Percentiles rank a stretch among this genome's conserved stretches.
Conservation (phyloP, 2,888 invertebrate species). For the Xanthia togata region DNA sequence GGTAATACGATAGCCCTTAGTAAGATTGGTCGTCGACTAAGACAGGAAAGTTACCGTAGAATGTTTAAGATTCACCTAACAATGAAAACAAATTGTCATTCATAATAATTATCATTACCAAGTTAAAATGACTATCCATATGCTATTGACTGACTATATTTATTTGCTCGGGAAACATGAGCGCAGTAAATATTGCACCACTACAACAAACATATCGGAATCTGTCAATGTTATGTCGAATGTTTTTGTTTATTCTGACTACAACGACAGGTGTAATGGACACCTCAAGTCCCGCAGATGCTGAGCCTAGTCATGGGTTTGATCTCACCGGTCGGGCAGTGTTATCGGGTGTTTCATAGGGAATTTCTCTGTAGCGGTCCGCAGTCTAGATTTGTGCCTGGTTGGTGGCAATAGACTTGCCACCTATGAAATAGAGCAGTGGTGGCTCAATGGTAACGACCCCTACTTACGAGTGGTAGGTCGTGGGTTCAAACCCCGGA, state of each 20-base stretch:
- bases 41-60: neutral
- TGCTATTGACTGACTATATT: constrained; percentile 26
- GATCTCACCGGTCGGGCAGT: too few relatives aligned
- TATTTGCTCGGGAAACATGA: constrained; percentile 26
- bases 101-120: neutral
- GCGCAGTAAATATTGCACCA: constrained; percentile 20
- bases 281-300: too few relatives aligned
- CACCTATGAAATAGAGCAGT: too few relatives aligned
- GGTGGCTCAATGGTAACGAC: too few relatives aligned
- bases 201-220: constrained; percentile 19
- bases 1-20: too few relatives aligned
- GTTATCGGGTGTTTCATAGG: neutral
- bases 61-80: neutral
- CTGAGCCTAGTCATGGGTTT: neutral
- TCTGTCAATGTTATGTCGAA: neutral
- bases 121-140: neutral
- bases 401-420: too few relatives aligned
- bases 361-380: neutral
- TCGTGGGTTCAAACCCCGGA: too few relatives aligned
- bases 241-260: neutral
- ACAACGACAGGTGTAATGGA: neutral
- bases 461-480: too few relatives aligned
- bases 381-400: neutral
- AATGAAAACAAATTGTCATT: neutral
- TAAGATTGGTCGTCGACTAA: too few relatives aligned